Percentiles rank a stretch among this genome's conserved stretches.
phyloP scores from a whole-genome alignment of 2,888 invertebrate genomes.

The Sericinus montela region DNA sequence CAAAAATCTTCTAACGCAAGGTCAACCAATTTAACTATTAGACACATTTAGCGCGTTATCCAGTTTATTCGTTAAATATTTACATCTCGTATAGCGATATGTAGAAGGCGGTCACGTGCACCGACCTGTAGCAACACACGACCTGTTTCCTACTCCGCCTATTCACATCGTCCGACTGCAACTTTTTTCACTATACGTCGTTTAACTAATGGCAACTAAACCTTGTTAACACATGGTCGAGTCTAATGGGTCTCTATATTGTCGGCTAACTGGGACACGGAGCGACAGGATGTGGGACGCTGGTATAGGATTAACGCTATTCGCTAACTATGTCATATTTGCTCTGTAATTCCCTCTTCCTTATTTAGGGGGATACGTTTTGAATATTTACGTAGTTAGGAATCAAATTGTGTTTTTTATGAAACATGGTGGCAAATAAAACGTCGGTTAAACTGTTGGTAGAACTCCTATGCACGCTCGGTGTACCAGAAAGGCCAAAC shows the following conservation, averaged over 20 bases:
- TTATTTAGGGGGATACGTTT: conserved; percentile 10
- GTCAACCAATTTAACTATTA: too few species aligned
- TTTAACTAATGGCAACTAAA: conserved; percentile 59
- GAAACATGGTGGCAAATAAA: too few species aligned
- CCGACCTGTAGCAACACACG: conserved; percentile 20
- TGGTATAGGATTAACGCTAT: conserved; percentile 31
- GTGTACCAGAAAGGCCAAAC: too few species aligned
- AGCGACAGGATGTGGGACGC: conserved; percentile 35
- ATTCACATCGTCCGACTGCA: conserved; percentile 32
- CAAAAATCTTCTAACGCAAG: too few species aligned
- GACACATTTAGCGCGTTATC: too few species aligned
- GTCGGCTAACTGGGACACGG: conserved; percentile 49
- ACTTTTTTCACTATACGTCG: conserved; percentile 42
- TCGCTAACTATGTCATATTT: conserved; percentile 27
- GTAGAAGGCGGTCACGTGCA: conserved; percentile 23
- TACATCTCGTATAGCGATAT: neutral
- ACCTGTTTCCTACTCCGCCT: conserved; percentile 12
- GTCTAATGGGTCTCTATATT: conserved; percentile 55
- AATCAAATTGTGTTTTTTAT: too few species aligned
- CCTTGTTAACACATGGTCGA: conserved; percentile 65
- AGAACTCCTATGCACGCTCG: too few species aligned
- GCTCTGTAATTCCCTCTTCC: conserved; percentile 21
- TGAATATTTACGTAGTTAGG: neutral
- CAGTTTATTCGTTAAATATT: neutral
- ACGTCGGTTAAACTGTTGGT: too few species aligned